Percentiles rank a stretch among this genome's conserved stretches.
Conservation (phyloP, 1,140 invertebrate species). For the Samia ricini region DNA sequence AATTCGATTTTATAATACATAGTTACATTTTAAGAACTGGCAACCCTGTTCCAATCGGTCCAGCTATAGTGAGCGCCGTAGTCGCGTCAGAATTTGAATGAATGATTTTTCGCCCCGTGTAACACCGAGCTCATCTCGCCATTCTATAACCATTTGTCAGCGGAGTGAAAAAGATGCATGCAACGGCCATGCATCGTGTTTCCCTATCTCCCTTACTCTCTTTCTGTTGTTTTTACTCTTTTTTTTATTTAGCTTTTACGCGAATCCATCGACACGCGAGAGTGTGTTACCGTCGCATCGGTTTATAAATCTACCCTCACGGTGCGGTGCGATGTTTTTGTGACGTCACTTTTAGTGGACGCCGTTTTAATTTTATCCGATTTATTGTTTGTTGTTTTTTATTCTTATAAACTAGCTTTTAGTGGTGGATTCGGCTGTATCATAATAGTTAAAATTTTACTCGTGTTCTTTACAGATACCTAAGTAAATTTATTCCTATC, state of each 20-base stretch:
- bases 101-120: constrained; percentile 68
- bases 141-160: constrained; percentile 73
- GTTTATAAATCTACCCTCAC: constrained; percentile 64
- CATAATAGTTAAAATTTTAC: too few relatives aligned
- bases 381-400: too few relatives aligned
- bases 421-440: too few relatives aligned
- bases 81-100: constrained; percentile 70
- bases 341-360: constrained; percentile 44
- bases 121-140: constrained; percentile 54
- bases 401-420: too few relatives aligned
- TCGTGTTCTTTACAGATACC: too few relatives aligned
- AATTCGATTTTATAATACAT: too few relatives aligned
- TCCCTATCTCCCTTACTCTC: constrained; percentile 12
- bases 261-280: constrained; percentile 71
- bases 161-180: constrained; percentile 69
- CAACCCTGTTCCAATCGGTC: background rate
- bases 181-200: constrained; percentile 22
- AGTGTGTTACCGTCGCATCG: constrained; percentile 72
- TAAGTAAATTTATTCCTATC: too few relatives aligned
- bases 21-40: background rate
- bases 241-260: constrained; percentile 71
- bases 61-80: constrained; percentile 39
- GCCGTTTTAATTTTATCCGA: background rate
- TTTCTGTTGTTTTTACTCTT: constrained; percentile 48
- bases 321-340: constrained; percentile 37